These are phyloP conservation scores for Pandemis heparana DNA, from an alignment of 2,888 invertebrate genomes.

Conservation along the genomic window DNA sequence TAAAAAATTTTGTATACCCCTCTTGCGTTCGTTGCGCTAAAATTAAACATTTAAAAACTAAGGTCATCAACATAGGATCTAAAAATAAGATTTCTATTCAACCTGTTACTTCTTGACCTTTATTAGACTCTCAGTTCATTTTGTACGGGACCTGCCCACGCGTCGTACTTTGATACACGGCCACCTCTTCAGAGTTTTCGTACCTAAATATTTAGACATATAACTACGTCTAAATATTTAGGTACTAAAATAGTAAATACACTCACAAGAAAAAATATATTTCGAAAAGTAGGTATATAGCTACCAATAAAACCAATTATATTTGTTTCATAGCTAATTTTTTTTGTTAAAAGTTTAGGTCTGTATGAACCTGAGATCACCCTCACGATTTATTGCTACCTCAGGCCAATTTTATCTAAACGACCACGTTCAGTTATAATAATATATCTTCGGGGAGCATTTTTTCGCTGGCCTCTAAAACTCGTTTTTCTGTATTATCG, in stretches of 20 bases:
- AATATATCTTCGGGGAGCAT: conserved; percentile 1
- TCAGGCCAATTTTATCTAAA: background rate
- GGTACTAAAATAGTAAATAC: too few species aligned
- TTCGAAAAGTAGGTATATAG: too few species aligned
- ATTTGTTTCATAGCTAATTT: background rate
- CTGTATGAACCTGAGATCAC: background rate
- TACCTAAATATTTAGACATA: background rate
- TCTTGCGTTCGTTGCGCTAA: too few species aligned
- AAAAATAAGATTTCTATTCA: background rate
- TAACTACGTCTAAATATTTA: background rate
- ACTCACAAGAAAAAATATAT: too few species aligned
- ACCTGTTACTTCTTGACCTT: background rate
- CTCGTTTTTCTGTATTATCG: conserved; percentile 32
- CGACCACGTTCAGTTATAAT: background rate
- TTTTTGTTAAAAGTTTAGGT: background rate
- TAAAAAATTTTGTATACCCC: too few species aligned
- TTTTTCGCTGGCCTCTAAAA: conserved; percentile 9
- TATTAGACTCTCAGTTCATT: background rate
- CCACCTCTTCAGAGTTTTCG: background rate
- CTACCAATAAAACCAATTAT: too few species aligned
- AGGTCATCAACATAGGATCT: too few species aligned
- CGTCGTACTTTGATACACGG: background rate
- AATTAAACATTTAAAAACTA: too few species aligned
- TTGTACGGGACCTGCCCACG: background rate
- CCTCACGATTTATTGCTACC: background rate